Base-by-base conservation (phyloP, 1,140 invertebrate species). In the Drosophila quadrilineata region DNA sequence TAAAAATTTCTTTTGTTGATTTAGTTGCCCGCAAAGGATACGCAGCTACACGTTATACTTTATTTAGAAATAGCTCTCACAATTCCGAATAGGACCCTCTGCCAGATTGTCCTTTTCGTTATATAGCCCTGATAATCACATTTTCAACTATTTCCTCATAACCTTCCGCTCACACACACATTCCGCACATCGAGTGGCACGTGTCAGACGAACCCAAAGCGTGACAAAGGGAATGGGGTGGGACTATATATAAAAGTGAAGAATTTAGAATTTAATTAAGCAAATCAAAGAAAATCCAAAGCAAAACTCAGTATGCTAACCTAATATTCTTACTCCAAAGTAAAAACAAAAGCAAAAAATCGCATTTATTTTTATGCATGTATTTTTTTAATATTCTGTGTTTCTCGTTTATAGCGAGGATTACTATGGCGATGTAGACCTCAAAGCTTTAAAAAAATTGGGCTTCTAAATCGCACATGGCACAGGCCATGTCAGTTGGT, bases 351-450 rank as follows among this genome's bases (percentile, higher is more conserved):
- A 31, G n/a, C n/a, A n/a, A 28, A 19, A 19, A 31, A 2, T 6
- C 22, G 41, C 28, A 38, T 49, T 58, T 50, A 17, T 31, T 50
- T 49, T 50, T 38, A 49, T 31, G 46, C 35, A 50, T 59, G 50
- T 50, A 43, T 67, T 82, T 63, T 65, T 52, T 59, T 79, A 85
- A 65, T 63, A 75, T 59, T 66, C 74, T 62, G 60, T 79, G 49
- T 62, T 88, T 88, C 86, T 65, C 62, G 79, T 90, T 91, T 92
- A 89, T 92, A 96, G 95, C 89, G 94, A 95, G 91, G 94, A 96
- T 91, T 96, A 96, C 91, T 95, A 96, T 87, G 94, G 94, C 85
- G 94, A 95, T 87, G 94, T 96, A 73, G 94, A 96, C 90, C 90
- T 95, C 65, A 95, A 95, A 90, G 93, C 94, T 48, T 91, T 96